A percentile compares a stretch with the other conserved stretches of the same genome.
These are phyloP conservation scores for Drosophila antonietae DNA, from an alignment of 2,888 invertebrate genomes.

Conservation along the genomic window DNA sequence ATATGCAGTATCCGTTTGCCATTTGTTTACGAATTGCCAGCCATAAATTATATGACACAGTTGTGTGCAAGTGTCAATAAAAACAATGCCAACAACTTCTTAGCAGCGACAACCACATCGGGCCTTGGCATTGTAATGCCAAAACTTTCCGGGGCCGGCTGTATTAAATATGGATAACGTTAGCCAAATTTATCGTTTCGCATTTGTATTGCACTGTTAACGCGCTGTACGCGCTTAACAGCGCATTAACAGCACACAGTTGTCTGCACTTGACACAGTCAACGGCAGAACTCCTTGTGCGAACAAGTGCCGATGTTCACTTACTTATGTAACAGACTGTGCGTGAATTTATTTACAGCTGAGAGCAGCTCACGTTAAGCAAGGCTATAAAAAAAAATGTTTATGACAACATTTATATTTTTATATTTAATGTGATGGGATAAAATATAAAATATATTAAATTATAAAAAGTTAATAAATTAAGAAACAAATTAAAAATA, in stretches of 20 bases:
- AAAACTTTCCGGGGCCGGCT: conserved; percentile 42
- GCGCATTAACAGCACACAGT: conserved; percentile 17
- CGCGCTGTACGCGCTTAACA: conserved; percentile 19
- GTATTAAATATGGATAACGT: conserved; percentile 62
- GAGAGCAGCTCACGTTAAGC: not conserved
- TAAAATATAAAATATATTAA: not conserved
- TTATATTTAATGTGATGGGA: not conserved
- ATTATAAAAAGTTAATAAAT: not conserved
- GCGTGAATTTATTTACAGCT: conserved; percentile 2
- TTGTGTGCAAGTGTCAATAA: conserved; percentile 74
- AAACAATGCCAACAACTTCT: conserved; percentile 35
- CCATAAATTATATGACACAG: conserved; percentile 70
- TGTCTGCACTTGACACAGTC: conserved; percentile 10
- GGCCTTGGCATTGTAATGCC: conserved; percentile 43
- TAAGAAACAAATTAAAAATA: not conserved
- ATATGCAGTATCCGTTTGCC: conserved; percentile 15
- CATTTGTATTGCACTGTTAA: conserved; percentile 17
- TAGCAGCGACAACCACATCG: conserved; percentile 36
- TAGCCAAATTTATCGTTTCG: conserved; percentile 54
- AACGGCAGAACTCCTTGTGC: conserved; percentile 3
- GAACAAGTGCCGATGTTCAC: conserved; percentile 7
- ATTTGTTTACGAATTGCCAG: conserved; percentile 38
- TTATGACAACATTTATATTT: not conserved
- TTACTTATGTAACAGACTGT: conserved; percentile 12
- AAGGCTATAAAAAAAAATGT: not conserved